Conservation (phyloP, 1,140 invertebrate species). For the Drosophila carrolli region DNA sequence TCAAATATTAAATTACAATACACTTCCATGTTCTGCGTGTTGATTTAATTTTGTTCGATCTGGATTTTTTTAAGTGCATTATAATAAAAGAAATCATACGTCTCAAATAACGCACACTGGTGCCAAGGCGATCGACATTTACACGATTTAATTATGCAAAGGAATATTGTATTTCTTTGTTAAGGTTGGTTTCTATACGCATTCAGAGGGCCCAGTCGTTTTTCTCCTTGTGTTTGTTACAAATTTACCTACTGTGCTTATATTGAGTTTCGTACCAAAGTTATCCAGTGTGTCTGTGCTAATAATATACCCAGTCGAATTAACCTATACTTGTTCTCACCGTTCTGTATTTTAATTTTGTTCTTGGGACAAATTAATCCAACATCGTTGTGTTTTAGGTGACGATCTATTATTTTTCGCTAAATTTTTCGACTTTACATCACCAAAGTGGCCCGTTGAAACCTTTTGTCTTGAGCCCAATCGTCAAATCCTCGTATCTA, state of each 20-base stretch:
- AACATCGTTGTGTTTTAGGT: conserved; percentile 10
- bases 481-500: neutral
- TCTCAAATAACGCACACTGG: no score
- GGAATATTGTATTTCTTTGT: conserved; percentile 7
- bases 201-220: no score
- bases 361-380: conserved; percentile 12
- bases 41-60: conserved; percentile 1
- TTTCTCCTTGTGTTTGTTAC: no score
- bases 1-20: neutral
- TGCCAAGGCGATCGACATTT: no score
- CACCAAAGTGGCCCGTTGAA: neutral
- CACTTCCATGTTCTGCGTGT: neutral
- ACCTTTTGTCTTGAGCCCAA: neutral
- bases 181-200: no score
- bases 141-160: no score
- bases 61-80: neutral
- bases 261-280: conserved; percentile 15
- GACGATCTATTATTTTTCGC: neutral
- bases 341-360: conserved; percentile 1
- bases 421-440: conserved; percentile 1
- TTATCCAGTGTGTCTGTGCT: conserved; percentile 14
- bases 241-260: conserved; percentile 8
- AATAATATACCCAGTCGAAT: conserved; percentile 11
- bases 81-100: no score
- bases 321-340: conserved; percentile 1